These are phyloP conservation scores for Urophycis tenuis DNA, from an alignment of 2,797 vertebrate species.

Conservation along the genomic window DNA sequence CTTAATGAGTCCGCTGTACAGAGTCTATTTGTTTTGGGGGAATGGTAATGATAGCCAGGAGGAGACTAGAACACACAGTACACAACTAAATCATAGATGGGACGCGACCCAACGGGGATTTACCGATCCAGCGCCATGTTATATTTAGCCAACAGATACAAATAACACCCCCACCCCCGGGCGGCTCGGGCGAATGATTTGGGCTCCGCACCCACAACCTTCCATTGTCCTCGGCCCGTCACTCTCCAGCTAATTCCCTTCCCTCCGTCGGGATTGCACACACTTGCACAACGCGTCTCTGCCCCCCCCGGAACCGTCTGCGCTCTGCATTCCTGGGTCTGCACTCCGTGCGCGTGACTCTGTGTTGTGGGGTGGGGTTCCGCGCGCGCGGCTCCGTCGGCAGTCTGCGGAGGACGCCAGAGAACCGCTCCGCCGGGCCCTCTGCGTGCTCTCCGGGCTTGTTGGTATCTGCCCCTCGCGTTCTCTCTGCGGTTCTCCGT, in stretches of 20 bases:
- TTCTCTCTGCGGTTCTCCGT: neutral
- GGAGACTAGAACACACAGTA: neutral
- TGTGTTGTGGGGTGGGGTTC: neutral
- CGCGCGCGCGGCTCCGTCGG: neutral
- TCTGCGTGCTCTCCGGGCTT: neutral
- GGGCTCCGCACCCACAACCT: neutral
- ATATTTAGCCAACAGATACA: neutral
- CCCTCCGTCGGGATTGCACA: neutral
- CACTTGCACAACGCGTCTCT: neutral
- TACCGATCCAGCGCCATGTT: neutral
- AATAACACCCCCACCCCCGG: neutral
- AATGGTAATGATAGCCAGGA: neutral
- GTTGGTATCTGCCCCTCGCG: neutral
- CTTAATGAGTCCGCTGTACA: conserved; percentile 30
- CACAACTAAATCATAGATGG: neutral
- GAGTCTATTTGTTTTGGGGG: conserved; percentile 14
- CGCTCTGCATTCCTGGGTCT: neutral
- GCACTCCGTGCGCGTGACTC: neutral
- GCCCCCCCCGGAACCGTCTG: neutral
- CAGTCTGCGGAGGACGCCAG: neutral
- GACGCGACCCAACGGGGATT: neutral
- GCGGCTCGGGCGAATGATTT: neutral
- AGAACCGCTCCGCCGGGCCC: neutral
- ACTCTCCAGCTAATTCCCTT: neutral
- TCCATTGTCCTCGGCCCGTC: neutral